phyloP scores from a whole-genome alignment of 2,888 invertebrate genomes.

The Syrista parreyssii region DNA sequence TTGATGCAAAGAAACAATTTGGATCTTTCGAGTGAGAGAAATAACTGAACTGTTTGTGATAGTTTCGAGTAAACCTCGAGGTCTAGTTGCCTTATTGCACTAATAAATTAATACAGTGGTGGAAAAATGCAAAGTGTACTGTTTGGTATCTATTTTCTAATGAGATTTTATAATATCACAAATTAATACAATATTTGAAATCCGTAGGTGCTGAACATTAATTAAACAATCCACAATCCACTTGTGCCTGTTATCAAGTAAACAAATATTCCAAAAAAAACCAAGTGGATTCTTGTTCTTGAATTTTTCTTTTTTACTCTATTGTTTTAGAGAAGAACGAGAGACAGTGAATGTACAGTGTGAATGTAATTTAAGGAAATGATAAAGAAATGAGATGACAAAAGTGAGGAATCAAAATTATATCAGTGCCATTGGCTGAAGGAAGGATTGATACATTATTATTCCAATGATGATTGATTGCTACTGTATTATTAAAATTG shows the following conservation, averaged over 20 bases:
- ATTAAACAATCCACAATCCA: no score
- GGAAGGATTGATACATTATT: no score
- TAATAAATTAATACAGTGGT: conserved; percentile 43
- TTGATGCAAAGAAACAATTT: no score
- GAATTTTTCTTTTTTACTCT: not conserved
- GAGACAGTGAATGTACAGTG: conserved; percentile 4
- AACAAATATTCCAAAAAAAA: no score
- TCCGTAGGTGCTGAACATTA: no score
- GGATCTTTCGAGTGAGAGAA: not conserved
- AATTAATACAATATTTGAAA: conserved; percentile 14
- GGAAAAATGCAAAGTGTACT: conserved; percentile 16
- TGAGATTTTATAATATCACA: conserved; percentile 37
- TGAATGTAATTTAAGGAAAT: conserved; percentile 12
- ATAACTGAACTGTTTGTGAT: conserved; percentile 41
- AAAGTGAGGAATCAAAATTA: no score
- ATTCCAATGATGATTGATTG: no score
- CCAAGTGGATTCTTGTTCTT: no score
- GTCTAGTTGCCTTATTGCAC: conserved; percentile 57
- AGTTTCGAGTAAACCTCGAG: conserved; percentile 48
- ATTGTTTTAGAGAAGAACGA: conserved; percentile 11
- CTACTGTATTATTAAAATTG: no score
- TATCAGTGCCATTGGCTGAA: no score
- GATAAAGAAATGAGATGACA: no score
- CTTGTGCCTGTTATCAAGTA: no score
- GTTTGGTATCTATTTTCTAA: conserved; percentile 53